Evolutionary conservation across 2,797 vertebrate species (phyloP).

Genomic region (Salarias fasciatus): DNA sequence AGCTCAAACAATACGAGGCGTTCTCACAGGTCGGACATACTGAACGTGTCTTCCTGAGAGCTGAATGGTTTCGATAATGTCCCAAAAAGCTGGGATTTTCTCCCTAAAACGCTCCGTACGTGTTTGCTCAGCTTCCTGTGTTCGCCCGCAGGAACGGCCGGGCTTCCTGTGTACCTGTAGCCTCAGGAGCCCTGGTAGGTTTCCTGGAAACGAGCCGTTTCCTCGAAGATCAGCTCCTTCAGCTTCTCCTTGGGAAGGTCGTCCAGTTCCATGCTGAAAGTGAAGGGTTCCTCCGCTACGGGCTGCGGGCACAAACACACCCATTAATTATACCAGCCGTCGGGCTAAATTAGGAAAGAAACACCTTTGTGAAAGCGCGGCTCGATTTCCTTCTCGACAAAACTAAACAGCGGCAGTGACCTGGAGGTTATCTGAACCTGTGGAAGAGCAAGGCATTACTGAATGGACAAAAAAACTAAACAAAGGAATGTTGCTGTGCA

Average conservation of each 20-base stretch:
- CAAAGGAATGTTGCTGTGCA: too few species aligned
- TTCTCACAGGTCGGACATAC: too few species aligned
- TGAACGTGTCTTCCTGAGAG: too few species aligned
- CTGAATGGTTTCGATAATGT: too few species aligned
- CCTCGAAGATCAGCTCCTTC: constrained; percentile 91
- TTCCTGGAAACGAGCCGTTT: constrained; percentile 89
- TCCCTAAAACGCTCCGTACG: too few species aligned
- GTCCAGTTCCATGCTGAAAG: constrained; percentile 92
- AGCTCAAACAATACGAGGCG: too few species aligned
- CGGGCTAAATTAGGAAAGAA: constrained; percentile 1
- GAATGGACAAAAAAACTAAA: too few species aligned
- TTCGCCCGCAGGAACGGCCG: neutral
- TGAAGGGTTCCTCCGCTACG: constrained; percentile 90
- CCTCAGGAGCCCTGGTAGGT: constrained; percentile 84
- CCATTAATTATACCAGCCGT: constrained; percentile 85
- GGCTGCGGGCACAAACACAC: constrained; percentile 73
- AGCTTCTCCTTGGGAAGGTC: constrained; percentile 91
- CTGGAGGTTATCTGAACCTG: too few species aligned
- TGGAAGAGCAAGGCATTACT: too few species aligned
- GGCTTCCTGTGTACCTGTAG: constrained; percentile 41
- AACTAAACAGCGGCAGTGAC: too few species aligned
- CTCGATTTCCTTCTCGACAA: constrained; percentile 59
- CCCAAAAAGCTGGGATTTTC: too few species aligned
- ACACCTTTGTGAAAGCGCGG: too few species aligned
- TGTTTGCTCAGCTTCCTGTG: neutral